Evolutionary conservation across 1,140 invertebrate species (phyloP).

Genomic region (Heliconius hewitsoni): DNA sequence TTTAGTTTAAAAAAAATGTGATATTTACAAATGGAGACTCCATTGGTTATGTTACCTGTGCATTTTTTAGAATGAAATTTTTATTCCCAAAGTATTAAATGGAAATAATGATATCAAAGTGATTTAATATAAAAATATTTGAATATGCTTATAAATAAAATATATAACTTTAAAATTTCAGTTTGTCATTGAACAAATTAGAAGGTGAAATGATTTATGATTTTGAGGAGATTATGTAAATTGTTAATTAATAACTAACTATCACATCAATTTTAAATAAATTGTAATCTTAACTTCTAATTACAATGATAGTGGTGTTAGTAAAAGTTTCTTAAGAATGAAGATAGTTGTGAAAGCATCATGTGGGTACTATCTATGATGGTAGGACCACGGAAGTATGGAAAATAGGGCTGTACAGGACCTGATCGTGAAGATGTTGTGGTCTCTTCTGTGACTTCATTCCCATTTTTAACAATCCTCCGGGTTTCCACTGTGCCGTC

Average conservation of each 20-base stretch:
- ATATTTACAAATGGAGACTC: background rate
- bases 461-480: slow-evolving; percentile 69
- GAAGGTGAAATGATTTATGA: background rate
- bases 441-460: slow-evolving; percentile 70
- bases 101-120: background rate
- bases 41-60: background rate
- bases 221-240: background rate
- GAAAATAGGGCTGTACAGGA: slow-evolving; percentile 39
- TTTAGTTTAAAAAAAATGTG: too few relatives aligned
- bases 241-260: slow-evolving; percentile 25
- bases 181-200: too few relatives aligned
- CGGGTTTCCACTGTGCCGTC: slow-evolving; percentile 69
- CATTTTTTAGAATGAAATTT: background rate
- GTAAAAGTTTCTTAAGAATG: slow-evolving; percentile 63
- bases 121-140: background rate
- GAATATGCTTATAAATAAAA: too few relatives aligned
- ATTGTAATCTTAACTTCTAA: slow-evolving; percentile 26
- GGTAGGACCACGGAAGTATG: slow-evolving; percentile 44
- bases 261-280: slow-evolving; percentile 33
- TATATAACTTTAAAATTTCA: too few relatives aligned
- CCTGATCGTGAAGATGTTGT: slow-evolving; percentile 57
- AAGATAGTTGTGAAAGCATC: slow-evolving; percentile 61
- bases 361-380: slow-evolving; percentile 48
- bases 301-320: slow-evolving; percentile 24
- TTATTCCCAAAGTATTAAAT: background rate